A percentile compares a stretch with the other conserved stretches of the same genome.
Conservation (phyloP, 2,888 invertebrate genomes). For the Orthosia incerta region DNA sequence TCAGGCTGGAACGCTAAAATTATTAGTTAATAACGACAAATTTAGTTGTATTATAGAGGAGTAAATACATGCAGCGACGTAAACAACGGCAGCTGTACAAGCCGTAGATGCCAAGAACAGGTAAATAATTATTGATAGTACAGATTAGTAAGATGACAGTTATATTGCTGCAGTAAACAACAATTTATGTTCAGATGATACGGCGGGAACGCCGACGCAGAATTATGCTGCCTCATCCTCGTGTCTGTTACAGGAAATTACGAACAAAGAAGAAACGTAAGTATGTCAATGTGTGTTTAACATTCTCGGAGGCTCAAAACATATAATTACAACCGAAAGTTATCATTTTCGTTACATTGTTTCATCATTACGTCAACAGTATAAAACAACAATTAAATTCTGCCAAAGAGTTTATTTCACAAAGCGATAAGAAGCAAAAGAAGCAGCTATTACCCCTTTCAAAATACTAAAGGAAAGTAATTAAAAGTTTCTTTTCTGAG, state of each 20-base stretch:
- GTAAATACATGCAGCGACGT: constrained; percentile 25
- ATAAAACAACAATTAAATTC: constrained; percentile 66
- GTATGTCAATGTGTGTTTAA: constrained; percentile 13
- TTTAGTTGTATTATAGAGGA: constrained; percentile 45
- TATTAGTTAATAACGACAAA: constrained; percentile 62
- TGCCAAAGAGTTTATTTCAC: constrained; percentile 64
- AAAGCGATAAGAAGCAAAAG: constrained; percentile 71
- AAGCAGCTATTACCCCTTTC: constrained; percentile 75
- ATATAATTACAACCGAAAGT: constrained; percentile 46
- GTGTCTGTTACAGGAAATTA: constrained; percentile 14
- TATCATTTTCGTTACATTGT: constrained; percentile 43
- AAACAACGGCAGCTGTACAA: constrained; percentile 49
- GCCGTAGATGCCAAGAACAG: constrained; percentile 56
- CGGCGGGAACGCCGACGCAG: background rate
- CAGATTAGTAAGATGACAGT: constrained; percentile 55
- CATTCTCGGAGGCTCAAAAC: constrained; percentile 25
- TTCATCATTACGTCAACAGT: constrained; percentile 42
- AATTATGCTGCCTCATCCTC: constrained; percentile 20
- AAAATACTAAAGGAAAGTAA: constrained; percentile 79
- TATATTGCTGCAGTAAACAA: constrained; percentile 35
- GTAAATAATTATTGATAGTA: constrained; percentile 54
- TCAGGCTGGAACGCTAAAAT: constrained; percentile 51
- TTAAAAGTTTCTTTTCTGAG: constrained; percentile 78
- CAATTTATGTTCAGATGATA: constrained; percentile 49
- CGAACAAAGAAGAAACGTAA: constrained; percentile 9